Evolutionary conservation across 1,140 invertebrate genomes (phyloP).

Genomic region (Doryteuthis pealeii): DNA sequence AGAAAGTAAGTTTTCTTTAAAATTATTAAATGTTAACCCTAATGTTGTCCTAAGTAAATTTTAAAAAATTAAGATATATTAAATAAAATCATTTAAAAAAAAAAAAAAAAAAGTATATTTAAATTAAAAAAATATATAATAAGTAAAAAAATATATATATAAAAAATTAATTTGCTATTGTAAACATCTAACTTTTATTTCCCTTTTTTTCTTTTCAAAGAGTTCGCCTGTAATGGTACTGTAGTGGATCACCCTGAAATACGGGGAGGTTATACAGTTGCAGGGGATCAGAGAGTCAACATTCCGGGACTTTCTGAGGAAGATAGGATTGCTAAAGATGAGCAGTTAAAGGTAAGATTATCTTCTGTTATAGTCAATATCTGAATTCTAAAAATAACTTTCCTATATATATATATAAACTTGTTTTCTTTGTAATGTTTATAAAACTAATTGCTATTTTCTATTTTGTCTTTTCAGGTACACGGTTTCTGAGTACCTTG

Average conservation of each 20-base stretch:
- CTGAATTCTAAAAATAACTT: not conserved
- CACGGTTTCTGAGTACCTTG: slow-evolving; percentile 78
- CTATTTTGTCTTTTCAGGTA: slow-evolving; percentile 34
- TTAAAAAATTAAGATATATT: too few species aligned
- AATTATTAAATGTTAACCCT: not conserved
- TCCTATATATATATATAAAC: too few species aligned
- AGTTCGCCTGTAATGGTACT: slow-evolving; percentile 97
- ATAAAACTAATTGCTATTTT: not conserved
- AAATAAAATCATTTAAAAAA: too few species aligned
- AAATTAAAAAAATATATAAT: too few species aligned
- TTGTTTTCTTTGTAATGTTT: not conserved
- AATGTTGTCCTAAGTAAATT: too few species aligned
- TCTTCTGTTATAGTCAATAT: too few species aligned
- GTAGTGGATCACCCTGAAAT: slow-evolving; percentile 97
- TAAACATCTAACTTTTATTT: too few species aligned
- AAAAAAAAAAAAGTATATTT: too few species aligned
- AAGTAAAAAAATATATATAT: too few species aligned
- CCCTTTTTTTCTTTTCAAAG: slow-evolving; percentile 64
- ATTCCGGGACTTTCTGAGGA: slow-evolving; percentile 94
- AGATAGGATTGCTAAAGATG: slow-evolving; percentile 85
- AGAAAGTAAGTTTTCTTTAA: slow-evolving; percentile 75
- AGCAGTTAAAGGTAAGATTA: slow-evolving; percentile 85
- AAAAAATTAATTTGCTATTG: too few species aligned
- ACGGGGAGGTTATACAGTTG: slow-evolving; percentile 98
- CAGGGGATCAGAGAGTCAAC: slow-evolving; percentile 97